phyloP scores from a whole-genome alignment of 2,113 vertebrate species.

The Romanogobio albipinnatus region DNA sequence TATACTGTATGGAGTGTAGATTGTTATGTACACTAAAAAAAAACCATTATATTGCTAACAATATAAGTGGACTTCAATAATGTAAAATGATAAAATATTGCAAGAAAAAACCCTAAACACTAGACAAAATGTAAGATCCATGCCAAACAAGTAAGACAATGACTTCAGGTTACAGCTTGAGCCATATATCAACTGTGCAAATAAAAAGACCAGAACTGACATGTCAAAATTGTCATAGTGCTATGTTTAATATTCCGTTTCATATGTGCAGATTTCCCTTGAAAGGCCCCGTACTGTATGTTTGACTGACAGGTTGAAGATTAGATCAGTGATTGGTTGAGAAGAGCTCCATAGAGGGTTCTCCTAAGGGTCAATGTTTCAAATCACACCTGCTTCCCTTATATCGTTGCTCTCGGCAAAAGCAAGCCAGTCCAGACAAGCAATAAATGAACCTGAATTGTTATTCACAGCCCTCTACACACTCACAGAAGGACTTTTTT shows the following conservation, averaged over 20 bases:
- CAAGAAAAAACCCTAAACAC: neutral
- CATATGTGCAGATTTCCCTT: neutral
- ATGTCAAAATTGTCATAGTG: neutral
- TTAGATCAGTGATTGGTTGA: slow-evolving; percentile 46
- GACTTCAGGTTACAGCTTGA: neutral
- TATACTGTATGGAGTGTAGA: no score
- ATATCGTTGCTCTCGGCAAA: slow-evolving; percentile 62
- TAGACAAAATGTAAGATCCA: neutral
- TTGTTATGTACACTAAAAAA: no score
- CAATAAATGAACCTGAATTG: slow-evolving; percentile 43
- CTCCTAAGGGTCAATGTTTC: slow-evolving; percentile 58
- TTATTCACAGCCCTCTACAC: slow-evolving; percentile 32
- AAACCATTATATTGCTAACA: no score
- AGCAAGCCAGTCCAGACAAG: slow-evolving; percentile 68
- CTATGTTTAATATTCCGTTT: neutral
- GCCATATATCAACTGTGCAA: neutral
- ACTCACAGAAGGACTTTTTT: neutral
- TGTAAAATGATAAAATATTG: no score
- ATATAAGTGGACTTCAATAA: no score
- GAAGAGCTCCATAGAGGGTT: slow-evolving; percentile 39
- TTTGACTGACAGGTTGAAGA: slow-evolving; percentile 47
- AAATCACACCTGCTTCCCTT: slow-evolving; percentile 69
- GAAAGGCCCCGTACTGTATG: neutral
- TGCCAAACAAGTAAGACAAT: neutral
- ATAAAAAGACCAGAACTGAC: neutral